Percentiles rank a stretch among this genome's conserved stretches.
Evolutionary conservation across 2,113 vertebrate genomes (phyloP).

Genomic region (Mungos mungo): DNA sequence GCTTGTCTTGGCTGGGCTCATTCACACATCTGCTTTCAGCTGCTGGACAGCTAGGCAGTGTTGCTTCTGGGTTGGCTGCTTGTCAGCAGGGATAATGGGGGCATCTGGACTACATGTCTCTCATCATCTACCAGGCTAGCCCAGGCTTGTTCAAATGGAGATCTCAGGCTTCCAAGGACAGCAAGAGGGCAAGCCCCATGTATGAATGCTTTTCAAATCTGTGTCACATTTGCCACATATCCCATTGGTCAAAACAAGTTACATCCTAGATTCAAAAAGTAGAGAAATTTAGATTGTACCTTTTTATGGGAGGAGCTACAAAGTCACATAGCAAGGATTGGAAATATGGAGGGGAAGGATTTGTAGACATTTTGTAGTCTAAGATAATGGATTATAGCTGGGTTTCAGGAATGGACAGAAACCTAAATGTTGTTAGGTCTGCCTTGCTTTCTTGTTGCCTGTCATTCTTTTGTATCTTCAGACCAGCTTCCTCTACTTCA

Average conservation of each 20-base stretch:
- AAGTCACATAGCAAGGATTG: neutral
- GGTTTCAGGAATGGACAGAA: neutral
- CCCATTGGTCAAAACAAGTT: neutral
- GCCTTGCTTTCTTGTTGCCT: neutral
- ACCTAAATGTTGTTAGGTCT: neutral
- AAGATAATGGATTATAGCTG: neutral
- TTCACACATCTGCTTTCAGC: slow-evolving; percentile 26
- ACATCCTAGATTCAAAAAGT: neutral
- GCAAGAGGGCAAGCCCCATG: neutral
- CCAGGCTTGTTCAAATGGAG: neutral
- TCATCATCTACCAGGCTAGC: neutral
- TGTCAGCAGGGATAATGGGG: neutral
- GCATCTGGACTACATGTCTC: neutral
- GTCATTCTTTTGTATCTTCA: neutral
- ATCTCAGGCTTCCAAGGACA: neutral
- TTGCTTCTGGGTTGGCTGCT: neutral
- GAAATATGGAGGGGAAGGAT: neutral
- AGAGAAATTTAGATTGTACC: neutral
- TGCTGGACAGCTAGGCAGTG: neutral
- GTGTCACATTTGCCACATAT: neutral
- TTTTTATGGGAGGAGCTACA: neutral
- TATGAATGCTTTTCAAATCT: neutral
- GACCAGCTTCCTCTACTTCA: neutral
- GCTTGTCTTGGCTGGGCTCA: neutral
- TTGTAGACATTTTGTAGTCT: neutral